Evolutionary conservation across 2,113 vertebrate species (phyloP), one percentile per base, ranked within the genome.

Genomic region (Podiceps cristatus): DNA sequence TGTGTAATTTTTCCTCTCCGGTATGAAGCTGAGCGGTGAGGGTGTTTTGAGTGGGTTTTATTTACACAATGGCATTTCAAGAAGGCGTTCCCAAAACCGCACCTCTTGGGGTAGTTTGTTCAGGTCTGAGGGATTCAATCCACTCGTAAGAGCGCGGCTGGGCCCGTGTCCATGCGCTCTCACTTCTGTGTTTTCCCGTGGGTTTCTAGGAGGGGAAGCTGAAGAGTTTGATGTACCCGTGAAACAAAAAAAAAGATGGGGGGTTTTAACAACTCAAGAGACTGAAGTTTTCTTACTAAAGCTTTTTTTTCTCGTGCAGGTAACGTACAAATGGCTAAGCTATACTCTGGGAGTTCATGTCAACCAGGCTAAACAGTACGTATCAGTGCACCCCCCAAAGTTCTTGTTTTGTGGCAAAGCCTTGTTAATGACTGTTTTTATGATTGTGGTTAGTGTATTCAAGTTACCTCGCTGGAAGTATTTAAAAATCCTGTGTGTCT

Each of bases 281-380:
- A 16, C 8, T 1, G 2, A 31, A 6, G 13, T 19, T 68, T 86
- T 33, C 24, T n/a, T 17, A 4, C 1, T 77, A 0, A 66, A 31
- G 5, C 15, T 23, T 28, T 16, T 45, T 93, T 9, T 2, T 59
- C 91, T 80, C 31, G 5, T 97, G 4, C 94, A 99, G 99, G 99
- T 99, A n/a, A 99, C 99, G 0, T 99, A 99, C 93, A 99, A 99
- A 97, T 99, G 99, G 99, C 98, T 99, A 87, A 99, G 99, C 96
- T 99, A 98, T 29, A 99, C 99, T 17, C 98, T 99, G 31, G 99
- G 99, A 4, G 99, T 99, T 78, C 99, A 99, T 31, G 99, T 99
- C 88, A 99, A 99, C 93, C 98, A 98, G 82, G 98, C 98, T 44
- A 99, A 99, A 97, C 99, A 99, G 99, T 99, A 97, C 98, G 99